A percentile compares a stretch with the other conserved stretches of the same genome.
These are phyloP conservation scores for Phoenicopterus ruber DNA, from an alignment of 2,113 vertebrate genomes.

Conservation along the genomic window DNA sequence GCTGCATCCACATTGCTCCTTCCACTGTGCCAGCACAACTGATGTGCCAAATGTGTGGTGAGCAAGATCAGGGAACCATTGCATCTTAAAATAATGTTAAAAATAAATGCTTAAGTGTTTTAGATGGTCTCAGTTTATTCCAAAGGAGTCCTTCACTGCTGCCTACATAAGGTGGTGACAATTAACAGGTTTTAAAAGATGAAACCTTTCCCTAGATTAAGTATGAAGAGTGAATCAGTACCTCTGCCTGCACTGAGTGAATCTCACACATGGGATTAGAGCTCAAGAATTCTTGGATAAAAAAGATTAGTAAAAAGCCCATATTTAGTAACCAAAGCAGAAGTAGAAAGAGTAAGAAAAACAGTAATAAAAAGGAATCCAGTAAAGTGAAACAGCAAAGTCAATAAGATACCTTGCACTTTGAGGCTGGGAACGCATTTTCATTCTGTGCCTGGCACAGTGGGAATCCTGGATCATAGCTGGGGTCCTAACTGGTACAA, in stretches of 20 bases:
- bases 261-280: neutral
- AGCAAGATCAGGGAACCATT: neutral
- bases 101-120: neutral
- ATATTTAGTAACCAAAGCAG: neutral
- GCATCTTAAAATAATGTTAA: neutral
- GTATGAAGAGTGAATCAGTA: neutral
- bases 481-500: neutral
- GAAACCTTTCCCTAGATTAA: neutral
- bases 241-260: neutral
- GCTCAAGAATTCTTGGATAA: neutral
- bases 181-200: neutral
- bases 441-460: neutral
- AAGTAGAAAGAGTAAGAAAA: neutral
- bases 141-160: neutral
- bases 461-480: neutral
- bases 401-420: neutral
- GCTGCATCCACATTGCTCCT: neutral
- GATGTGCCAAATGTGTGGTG: neutral
- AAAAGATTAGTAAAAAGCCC: neutral
- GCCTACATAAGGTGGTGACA: accelerated
- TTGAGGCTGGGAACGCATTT: neutral
- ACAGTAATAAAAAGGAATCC: neutral
- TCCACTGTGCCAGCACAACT: neutral
- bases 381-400: neutral
- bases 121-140: neutral